A percentile compares a stretch with the other conserved stretches of the same genome.
Conservation (phyloP, 2,888 invertebrate genomes). For the Xestia sexstrigata region DNA sequence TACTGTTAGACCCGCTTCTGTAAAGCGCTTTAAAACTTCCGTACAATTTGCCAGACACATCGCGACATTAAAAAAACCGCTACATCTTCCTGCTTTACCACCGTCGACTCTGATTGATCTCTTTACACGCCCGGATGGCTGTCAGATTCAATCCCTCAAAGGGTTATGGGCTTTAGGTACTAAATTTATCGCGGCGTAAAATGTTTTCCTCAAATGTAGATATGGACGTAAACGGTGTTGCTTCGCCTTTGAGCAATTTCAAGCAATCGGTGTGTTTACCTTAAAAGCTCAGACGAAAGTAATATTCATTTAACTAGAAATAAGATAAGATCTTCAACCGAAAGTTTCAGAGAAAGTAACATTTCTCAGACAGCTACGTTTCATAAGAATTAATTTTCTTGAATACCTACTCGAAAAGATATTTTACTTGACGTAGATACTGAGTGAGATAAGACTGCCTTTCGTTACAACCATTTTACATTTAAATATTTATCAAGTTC, state of each 20-base stretch:
- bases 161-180: conserved; percentile 70
- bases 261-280: conserved; percentile 3
- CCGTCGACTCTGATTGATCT: conserved; percentile 57
- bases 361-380: conserved; percentile 34
- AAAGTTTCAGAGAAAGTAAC: conserved; percentile 40
- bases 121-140: conserved; percentile 64
- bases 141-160: conserved; percentile 73
- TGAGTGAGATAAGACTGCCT: conserved; percentile 43
- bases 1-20: conserved; percentile 60
- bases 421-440: conserved; percentile 51
- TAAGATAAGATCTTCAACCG: conserved; percentile 10
- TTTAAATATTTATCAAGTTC: conserved; percentile 41
- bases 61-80: conserved; percentile 36
- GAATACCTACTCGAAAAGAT: conserved; percentile 33
- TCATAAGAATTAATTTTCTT: conserved; percentile 41
- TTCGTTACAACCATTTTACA: conserved; percentile 37
- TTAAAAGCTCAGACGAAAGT: conserved; percentile 26
- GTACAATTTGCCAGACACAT: conserved; percentile 36
- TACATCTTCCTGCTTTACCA: conserved; percentile 31
- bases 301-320: conserved; percentile 25
- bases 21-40: conserved; percentile 43
- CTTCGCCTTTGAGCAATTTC: conserved; percentile 18
- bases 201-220: conserved; percentile 37
- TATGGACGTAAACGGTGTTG: conserved; percentile 38
- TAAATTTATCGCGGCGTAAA: conserved; percentile 69